Percentiles rank a stretch among this genome's conserved stretches.
Evolutionary conservation across 2,888 invertebrate genomes (phyloP).

Genomic region (Thumatha senex): DNA sequence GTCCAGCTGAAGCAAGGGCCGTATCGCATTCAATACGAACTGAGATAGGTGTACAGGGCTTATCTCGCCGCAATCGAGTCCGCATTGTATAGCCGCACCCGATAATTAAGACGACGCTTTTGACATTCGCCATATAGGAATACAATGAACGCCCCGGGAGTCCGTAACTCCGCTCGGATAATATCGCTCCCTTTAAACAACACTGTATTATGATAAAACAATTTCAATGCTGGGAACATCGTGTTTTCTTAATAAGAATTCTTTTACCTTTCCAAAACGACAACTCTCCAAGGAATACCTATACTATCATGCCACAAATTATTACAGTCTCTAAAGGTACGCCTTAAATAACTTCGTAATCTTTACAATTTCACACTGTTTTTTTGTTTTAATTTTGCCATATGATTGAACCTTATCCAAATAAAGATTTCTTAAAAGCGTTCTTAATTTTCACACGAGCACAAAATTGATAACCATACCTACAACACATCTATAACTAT

Average conservation of each 20-base stretch:
- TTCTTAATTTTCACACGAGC: constrained; percentile 46
- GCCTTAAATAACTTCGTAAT: constrained; percentile 18
- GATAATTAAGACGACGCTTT: constrained; percentile 84
- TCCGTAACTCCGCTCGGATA: constrained; percentile 66
- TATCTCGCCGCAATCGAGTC: constrained; percentile 81
- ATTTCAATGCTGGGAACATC: constrained; percentile 77
- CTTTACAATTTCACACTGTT: constrained; percentile 19
- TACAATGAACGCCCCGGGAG: constrained; percentile 82
- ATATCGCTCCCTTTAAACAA: constrained; percentile 77
- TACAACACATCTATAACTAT: constrained; percentile 47
- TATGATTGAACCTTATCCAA: constrained; percentile 27
- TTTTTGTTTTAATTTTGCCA: constrained; percentile 24
- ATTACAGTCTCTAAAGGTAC: constrained; percentile 7
- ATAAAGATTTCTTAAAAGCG: constrained; percentile 37
- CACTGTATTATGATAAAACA: constrained; percentile 79
- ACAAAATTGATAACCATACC: constrained; percentile 48
- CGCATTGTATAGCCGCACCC: constrained; percentile 79
- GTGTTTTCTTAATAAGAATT: constrained; percentile 76
- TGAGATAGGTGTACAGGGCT: constrained; percentile 70
- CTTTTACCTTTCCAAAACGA: constrained; percentile 53
- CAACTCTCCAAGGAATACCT: constrained; percentile 33
- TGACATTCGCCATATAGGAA: constrained; percentile 83
- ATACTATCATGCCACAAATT: constrained; percentile 43
- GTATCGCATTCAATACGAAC: constrained; percentile 72
- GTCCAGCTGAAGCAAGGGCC: constrained; percentile 39